Evolutionary conservation across 2,888 invertebrate species (phyloP).

Genomic region (Machimus atricapillus): DNA sequence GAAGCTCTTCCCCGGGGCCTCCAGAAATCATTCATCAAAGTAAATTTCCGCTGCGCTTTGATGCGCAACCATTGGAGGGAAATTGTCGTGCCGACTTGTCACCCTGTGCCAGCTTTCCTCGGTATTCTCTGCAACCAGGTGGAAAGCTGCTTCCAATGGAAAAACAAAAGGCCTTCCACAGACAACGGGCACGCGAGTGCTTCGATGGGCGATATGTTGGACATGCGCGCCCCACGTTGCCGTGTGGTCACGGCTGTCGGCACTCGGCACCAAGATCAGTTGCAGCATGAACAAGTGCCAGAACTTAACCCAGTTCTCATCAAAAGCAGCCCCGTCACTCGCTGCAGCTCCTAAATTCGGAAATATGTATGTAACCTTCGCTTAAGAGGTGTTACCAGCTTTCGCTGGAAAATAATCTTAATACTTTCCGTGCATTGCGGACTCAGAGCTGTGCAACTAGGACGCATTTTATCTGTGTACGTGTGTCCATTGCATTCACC

Average conservation of each 20-base stretch:
- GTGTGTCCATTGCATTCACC: too few species aligned
- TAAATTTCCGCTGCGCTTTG: constrained; percentile 6
- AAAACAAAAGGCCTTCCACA: not conserved
- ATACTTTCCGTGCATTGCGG: not conserved
- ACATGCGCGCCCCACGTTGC: not conserved
- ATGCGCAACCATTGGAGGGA: not conserved
- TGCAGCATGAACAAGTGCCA: not conserved
- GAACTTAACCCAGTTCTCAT: not conserved
- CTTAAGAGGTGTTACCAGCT: not conserved
- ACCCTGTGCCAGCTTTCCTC: not conserved
- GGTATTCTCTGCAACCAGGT: not conserved
- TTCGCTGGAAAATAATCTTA: not conserved
- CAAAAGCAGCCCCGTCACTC: not conserved
- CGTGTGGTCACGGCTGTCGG: not conserved
- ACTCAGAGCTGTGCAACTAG: too few species aligned
- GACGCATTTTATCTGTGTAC: too few species aligned
- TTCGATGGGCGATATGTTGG: not conserved
- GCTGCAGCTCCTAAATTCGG: not conserved
- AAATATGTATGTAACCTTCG: not conserved
- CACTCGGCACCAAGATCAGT: not conserved
- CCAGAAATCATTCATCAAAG: not conserved
- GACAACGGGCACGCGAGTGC: not conserved
- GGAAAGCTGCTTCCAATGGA: not conserved
- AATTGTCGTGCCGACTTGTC: not conserved
- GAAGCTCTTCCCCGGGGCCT: not conserved